These are phyloP conservation scores for Hyla sarda DNA, from an alignment of 2,113 vertebrate species.

Conservation along the genomic window DNA sequence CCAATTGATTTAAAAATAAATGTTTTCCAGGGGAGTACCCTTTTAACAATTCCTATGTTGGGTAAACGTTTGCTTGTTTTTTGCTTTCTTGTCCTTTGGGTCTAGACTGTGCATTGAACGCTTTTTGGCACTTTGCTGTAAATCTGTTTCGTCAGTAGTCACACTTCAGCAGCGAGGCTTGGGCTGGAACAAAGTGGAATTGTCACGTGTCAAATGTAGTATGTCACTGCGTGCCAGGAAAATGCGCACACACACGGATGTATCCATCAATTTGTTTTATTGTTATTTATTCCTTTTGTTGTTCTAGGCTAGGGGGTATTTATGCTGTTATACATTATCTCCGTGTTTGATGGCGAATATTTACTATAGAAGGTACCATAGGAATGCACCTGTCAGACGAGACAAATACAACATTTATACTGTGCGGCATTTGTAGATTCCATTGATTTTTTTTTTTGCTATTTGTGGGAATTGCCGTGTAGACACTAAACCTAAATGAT, in stretches of 20 bases:
- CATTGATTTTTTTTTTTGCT: neutral
- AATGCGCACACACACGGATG: conserved; percentile 4
- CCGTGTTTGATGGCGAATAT: conserved; percentile 12
- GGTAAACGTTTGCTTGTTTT: neutral
- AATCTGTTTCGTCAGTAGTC: conserved; percentile 13
- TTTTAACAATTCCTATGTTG: conserved; percentile 9
- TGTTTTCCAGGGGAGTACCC: too few relatives aligned
- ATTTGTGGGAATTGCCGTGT: neutral
- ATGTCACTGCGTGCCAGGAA: conserved; percentile 11
- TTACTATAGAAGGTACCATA: conserved; percentile 30
- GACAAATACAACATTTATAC: neutral
- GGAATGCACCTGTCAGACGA: conserved; percentile 8
- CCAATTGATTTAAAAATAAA: too few relatives aligned
- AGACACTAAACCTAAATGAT: neutral
- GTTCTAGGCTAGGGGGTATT: conserved; percentile 39
- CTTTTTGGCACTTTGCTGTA: conserved; percentile 26
- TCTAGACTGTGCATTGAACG: neutral
- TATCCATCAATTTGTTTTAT: conserved; percentile 41
- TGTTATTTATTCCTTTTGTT: conserved; percentile 23
- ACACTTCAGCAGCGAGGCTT: conserved; percentile 25
- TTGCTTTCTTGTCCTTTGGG: conserved; percentile 35
- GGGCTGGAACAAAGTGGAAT: conserved; percentile 32
- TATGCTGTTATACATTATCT: conserved; percentile 28
- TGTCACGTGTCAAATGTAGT: conserved; percentile 46
- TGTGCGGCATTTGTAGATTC: neutral